Conservation (phyloP, 2,888 invertebrate species). For the Chelonus formosanus region DNA sequence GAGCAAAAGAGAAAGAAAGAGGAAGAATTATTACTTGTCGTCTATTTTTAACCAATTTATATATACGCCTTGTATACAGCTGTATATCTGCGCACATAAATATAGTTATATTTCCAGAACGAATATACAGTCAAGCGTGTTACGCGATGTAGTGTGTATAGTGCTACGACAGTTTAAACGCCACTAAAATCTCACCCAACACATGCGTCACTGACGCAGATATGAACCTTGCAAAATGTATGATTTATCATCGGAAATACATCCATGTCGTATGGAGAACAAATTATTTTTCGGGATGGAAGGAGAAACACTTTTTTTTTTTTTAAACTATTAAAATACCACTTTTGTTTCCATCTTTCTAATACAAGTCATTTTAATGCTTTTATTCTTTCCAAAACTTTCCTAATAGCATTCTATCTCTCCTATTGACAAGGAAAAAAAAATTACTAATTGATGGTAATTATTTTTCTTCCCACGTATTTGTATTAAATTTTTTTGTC, state of each 20-base stretch:
- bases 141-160: slow-evolving; percentile 8
- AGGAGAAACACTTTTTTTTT: too few species aligned
- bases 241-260: slow-evolving; percentile 32
- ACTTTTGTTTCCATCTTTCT: too few species aligned
- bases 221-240: slow-evolving; percentile 38
- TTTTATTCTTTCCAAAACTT: too few species aligned
- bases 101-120: slow-evolving; percentile 1
- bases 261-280: neutral
- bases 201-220: slow-evolving; percentile 32
- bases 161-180: slow-evolving; percentile 25
- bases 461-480: too few species aligned
- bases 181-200: slow-evolving; percentile 29
- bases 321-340: too few species aligned
- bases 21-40: slow-evolving; percentile 31
- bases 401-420: too few species aligned
- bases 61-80: slow-evolving; percentile 21
- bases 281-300: too few species aligned
- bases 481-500: too few species aligned
- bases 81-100: slow-evolving; percentile 14
- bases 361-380: too few species aligned
- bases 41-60: slow-evolving; percentile 40
- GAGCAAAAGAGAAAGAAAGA: slow-evolving; percentile 17
- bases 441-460: too few species aligned
- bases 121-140: slow-evolving; percentile 17
- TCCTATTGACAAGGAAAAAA: too few species aligned